These are phyloP conservation scores for Cryptoprocta ferox DNA, from an alignment of 2,797 vertebrate genomes.

Conservation along the genomic window DNA sequence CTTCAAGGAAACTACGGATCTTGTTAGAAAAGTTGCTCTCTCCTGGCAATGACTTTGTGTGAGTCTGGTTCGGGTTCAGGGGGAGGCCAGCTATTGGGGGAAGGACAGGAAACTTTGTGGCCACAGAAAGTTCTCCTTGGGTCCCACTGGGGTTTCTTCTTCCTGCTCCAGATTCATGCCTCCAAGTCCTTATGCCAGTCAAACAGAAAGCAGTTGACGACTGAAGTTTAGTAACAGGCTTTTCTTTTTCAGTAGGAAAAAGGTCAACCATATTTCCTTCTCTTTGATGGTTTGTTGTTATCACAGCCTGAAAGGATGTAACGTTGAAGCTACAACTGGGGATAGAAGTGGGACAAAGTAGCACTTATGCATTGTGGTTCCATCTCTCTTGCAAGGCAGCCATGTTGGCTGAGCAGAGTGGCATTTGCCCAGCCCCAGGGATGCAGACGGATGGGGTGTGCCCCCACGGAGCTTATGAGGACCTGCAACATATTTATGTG, in stretches of 20 bases:
- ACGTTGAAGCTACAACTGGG: not conserved
- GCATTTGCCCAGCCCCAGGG: not conserved
- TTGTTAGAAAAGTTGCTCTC: not conserved
- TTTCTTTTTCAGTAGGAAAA: not conserved
- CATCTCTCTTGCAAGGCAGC: not conserved
- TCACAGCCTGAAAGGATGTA: not conserved
- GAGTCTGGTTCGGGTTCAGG: not conserved
- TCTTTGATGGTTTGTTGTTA: not conserved
- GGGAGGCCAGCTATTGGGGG: too few species aligned
- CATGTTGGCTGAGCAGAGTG: not conserved
- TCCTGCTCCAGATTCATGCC: not conserved
- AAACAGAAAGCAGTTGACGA: not conserved
- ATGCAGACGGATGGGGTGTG: too few species aligned
- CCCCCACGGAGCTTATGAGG: not conserved
- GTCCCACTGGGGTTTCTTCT: not conserved
- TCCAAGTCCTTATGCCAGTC: not conserved
- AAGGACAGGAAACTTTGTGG: not conserved
- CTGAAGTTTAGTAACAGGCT: not conserved
- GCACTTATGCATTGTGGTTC: not conserved
- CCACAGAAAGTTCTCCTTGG: not conserved
- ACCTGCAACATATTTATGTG: not conserved
- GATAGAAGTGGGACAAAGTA: not conserved
- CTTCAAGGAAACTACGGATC: not conserved
- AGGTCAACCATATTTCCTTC: not conserved
- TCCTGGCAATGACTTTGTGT: fast-evolving